Conservation (phyloP, 2,113 vertebrate genomes). For the Balaeniceps rex region DNA sequence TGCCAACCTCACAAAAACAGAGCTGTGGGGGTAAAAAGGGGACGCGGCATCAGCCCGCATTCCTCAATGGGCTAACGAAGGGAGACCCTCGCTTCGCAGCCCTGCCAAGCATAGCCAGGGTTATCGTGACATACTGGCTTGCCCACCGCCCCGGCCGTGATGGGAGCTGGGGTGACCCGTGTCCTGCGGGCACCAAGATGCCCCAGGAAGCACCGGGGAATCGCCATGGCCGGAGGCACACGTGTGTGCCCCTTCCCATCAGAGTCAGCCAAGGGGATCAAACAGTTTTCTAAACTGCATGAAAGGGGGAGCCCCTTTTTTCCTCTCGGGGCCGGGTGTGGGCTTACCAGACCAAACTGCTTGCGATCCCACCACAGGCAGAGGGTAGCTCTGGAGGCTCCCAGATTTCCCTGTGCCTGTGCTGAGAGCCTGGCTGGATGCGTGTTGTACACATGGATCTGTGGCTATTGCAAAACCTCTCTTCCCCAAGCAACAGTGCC, state of each 20-base stretch:
- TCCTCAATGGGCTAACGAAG: slow-evolving; percentile 68
- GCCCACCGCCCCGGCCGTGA: neutral
- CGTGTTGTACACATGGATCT: rapidly evolving
- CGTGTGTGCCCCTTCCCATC: rapidly evolving
- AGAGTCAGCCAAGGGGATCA: neutral
- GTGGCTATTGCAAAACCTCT: neutral
- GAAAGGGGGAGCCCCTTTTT: slow-evolving; percentile 12
- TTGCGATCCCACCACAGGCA: rapidly evolving
- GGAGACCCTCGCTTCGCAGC: slow-evolving; percentile 49
- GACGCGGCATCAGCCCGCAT: slow-evolving; percentile 70
- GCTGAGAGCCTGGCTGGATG: rapidly evolving
- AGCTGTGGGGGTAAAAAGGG: slow-evolving; percentile 73
- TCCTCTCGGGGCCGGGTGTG: rapidly evolving
- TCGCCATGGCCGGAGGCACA: neutral
- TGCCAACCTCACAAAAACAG: slow-evolving; percentile 80
- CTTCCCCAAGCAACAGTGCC: neutral
- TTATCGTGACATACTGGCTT: slow-evolving; percentile 40
- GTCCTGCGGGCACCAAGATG: neutral
- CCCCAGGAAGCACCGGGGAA: neutral
- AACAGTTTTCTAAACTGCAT: neutral
- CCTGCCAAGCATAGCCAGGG: slow-evolving; percentile 42
- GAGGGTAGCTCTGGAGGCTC: neutral
- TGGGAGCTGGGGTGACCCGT: neutral
- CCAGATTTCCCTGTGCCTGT: rapidly evolving
- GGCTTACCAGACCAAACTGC: neutral